These are phyloP conservation scores for Abramis brama DNA, from an alignment of 2,113 vertebrate species.

Conservation along the genomic window DNA sequence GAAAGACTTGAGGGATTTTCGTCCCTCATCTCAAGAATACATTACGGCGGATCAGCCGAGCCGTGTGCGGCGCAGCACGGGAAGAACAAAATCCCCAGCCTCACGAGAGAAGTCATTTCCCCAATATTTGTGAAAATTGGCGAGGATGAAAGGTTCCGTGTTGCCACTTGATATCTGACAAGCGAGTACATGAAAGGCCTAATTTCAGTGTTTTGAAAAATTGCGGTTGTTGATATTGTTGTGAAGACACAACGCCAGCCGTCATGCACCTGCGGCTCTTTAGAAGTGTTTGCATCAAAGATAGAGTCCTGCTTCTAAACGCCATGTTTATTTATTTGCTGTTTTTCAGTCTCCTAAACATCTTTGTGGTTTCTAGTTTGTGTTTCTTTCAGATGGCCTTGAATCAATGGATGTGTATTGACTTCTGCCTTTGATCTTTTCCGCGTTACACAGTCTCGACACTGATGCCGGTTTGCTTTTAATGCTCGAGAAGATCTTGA, in stretches of 20 bases:
- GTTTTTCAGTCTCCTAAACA: neutral
- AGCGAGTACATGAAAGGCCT: slow-evolving; percentile 45
- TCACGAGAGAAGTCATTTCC: slow-evolving; percentile 38
- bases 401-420: neutral
- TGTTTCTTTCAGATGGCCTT: neutral
- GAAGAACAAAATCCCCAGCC: neutral
- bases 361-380: neutral
- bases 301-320: slow-evolving; percentile 4
- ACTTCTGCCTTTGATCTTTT: slow-evolving; percentile 13
- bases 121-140: slow-evolving; percentile 42
- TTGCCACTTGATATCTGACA: slow-evolving; percentile 51
- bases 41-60: slow-evolving; percentile 24
- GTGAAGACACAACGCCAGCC: slow-evolving; percentile 5
- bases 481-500: neutral
- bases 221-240: slow-evolving; percentile 37
- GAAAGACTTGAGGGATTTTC: slow-evolving; percentile 28
- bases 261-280: slow-evolving; percentile 27
- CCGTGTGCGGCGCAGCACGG: neutral
- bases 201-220: slow-evolving; percentile 49
- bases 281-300: slow-evolving; percentile 19
- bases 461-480: neutral
- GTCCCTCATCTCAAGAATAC: slow-evolving; percentile 11
- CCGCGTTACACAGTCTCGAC: neutral
- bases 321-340: neutral
- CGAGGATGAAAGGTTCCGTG: slow-evolving; percentile 46